Base-by-base conservation (phyloP, 2,888 invertebrate species). In the Polietes domitor region DNA sequence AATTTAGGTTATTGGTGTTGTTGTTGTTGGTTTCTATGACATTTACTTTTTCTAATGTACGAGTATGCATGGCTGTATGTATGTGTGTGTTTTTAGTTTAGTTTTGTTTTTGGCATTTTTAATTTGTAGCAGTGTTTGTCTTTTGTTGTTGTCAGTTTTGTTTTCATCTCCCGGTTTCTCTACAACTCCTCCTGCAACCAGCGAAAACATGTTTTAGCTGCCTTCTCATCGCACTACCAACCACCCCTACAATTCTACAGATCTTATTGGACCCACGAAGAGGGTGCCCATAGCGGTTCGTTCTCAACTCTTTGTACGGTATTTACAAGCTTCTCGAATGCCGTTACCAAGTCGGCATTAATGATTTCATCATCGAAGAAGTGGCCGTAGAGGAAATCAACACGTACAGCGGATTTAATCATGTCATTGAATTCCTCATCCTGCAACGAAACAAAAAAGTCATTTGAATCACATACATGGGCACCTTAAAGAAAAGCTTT, bases 231-330 rank as follows among this genome's bases (percentile, higher is more conserved):
- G 6, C 41, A 21, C 24, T 12, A 15, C 41, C 68, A 2, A 17
- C 37, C 68, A 0, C 24, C 21, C 19, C 63, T n/a, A 21, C 32
- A 12, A 12, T 28, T 65, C 41, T 72, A 28, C 68, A 76, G 55
- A 12, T 28, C 82, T 92, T 95, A 97, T 94, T 97, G 97, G 87
- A 97, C 96, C 98, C 98, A 98, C 7, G 96, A 96, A 50, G 97
- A 96, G 37, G 99, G 99, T 50, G 98, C 98, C 99, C 99, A 99
- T 17, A 97, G 94, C 0, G 98, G 97, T 90, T 98, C 98, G 0
- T 96, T 96, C 93, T 99, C 98, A 32, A 98, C 95, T 87, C 96
- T 94, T 93, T 97, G 96, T 41, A 97, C 96, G 61, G 96, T 94
- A 88, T 95, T 94, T 77, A 97, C 94, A 21, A 99, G 94, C 89